Percentiles rank a stretch among this genome's conserved stretches.
phyloP scores from a whole-genome alignment of 23 tunicate genomes.

The Ascidia mentula region DNA sequence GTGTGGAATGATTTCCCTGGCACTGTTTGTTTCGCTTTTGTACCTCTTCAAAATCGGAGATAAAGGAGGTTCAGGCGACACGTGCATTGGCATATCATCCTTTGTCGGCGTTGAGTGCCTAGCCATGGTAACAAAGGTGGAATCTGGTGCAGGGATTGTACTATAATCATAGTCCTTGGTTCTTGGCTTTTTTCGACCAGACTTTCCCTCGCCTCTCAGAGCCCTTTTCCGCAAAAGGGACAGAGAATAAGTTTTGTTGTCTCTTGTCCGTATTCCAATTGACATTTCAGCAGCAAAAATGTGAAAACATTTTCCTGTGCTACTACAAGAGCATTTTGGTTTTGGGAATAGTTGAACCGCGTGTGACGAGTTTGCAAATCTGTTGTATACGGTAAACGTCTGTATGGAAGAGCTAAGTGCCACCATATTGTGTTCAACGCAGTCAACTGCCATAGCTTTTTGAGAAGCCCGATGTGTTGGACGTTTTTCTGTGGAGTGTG shows the following conservation, averaged over 20 bases:
- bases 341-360: conserved; percentile 12
- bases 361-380: not conserved
- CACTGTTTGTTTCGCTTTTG: not conserved
- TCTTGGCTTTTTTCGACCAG: not conserved
- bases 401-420: not conserved
- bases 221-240: not conserved
- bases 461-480: conserved; percentile 5
- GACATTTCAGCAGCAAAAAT: not conserved
- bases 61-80: not conserved
- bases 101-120: no score
- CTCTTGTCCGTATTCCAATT: not conserved
- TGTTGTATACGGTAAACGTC: not conserved
- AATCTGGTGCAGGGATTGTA: not conserved
- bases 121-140: not conserved
- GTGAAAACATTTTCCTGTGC: conserved; percentile 1
- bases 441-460: conserved; percentile 9
- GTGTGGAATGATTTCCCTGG: not conserved
- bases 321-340: not conserved
- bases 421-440: not conserved
- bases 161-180: conserved; percentile 4
- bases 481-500: not conserved
- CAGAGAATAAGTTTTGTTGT: not conserved
- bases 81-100: not conserved
- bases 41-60: not conserved
- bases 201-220: no score